Evolutionary conservation across 1,140 invertebrate species (phyloP), one percentile per base, ranked within the genome.

Genomic region (Homarus americanus): DNA sequence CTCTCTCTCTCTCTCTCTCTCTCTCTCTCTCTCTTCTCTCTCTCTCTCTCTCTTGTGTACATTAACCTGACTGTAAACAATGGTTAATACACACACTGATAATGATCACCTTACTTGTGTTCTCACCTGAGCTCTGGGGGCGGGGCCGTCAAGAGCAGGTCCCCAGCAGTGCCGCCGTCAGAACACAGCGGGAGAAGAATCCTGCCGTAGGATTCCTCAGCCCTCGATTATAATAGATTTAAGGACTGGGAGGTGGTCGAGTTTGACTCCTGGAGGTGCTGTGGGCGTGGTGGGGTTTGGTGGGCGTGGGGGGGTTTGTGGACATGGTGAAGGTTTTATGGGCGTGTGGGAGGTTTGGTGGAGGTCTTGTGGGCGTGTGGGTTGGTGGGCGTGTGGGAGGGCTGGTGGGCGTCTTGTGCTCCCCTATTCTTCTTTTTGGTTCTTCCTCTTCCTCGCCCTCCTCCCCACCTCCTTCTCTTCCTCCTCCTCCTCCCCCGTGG

Each of bases 291-390:
- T 9, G 36, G 4, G 28, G 2, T 40, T 40, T 1, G 38, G 38
- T 1, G 34, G 0, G n/a, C 15, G 1, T 2, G 28, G 15, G 75
- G 36, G 38, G 40, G 32, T 28, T 7, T 75, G 66, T 7, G n/a
- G 34, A n/a, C n/a, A n/a, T 49, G 44, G 17, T 79, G 76, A 44
- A 41, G 38, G 73, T 75, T 75, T 75, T 75, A 75, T 12, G 73
- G 32, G 40, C 38, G 36, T 40, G 24, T 20, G 40, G 2, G 76
- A 79, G 1, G 76, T 17, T 49, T 9, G 2, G 2, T 34, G 4
- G 15, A 44, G 40, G 1, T 10, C 44, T 0, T 49, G 1, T 0
- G 44, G 44, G 44, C 0, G 44, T 9, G 9, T 49, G 44, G n/a
- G 76, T 9, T 40, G 1, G 40, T n/a, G 76, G 15, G 76, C 15